phyloP scores from a whole-genome alignment of 23 tunicate genomes.

The Styela plicata region DNA sequence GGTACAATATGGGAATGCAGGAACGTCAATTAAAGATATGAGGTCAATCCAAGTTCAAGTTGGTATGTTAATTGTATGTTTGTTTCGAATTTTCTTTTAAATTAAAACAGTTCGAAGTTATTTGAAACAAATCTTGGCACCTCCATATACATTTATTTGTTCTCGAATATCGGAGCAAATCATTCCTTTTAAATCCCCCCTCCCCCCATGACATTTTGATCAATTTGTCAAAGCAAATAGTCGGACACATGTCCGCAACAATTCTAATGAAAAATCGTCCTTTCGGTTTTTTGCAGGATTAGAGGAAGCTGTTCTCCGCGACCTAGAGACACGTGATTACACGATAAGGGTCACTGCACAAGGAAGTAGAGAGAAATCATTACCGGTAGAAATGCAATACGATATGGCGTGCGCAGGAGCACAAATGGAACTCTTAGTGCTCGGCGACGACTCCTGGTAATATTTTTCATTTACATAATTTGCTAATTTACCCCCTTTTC shows the following conservation, averaged over 20 bases:
- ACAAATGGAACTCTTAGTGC: slow-evolving; percentile 41
- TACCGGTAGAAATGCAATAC: slow-evolving; percentile 40
- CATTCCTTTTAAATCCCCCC: too few species aligned
- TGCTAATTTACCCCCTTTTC: too few species aligned
- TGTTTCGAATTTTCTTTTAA: neutral
- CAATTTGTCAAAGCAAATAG: too few species aligned
- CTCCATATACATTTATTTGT: too few species aligned
- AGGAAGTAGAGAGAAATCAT: slow-evolving; percentile 35
- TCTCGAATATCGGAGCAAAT: too few species aligned
- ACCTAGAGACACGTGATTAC: slow-evolving; percentile 43
- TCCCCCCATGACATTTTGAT: too few species aligned
- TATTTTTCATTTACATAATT: too few species aligned
- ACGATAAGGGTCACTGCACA: slow-evolving; percentile 31
- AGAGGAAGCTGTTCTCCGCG: slow-evolving; percentile 45
- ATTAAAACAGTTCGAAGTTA: too few species aligned
- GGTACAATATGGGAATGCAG: slow-evolving; percentile 51
- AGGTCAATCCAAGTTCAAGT: slow-evolving; percentile 27
- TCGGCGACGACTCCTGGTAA: slow-evolving; percentile 69
- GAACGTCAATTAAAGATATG: slow-evolving; percentile 29
- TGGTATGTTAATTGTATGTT: slow-evolving; percentile 16
- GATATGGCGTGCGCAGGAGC: slow-evolving; percentile 64
- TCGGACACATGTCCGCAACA: too few species aligned
- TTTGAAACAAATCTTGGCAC: too few species aligned
- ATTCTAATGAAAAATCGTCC: too few species aligned
- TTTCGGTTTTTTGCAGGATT: too few species aligned